Conservation (phyloP, 2,888 invertebrate species). For the Platerodrilus igneus region DNA sequence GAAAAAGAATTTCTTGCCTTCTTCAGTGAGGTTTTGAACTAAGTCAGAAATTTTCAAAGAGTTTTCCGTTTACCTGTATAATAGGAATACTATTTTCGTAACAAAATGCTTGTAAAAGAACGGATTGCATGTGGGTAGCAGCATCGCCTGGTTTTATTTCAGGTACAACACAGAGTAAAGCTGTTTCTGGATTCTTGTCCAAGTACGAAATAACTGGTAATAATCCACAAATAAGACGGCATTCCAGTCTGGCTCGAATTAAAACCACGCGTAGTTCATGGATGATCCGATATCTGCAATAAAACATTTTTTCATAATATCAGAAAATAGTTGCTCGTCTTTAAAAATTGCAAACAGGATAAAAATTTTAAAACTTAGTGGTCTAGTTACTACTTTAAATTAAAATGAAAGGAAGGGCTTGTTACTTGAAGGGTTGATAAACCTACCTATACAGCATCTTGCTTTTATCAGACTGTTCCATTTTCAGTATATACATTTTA, state of each 20-base stretch:
- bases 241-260: slow-evolving; percentile 53
- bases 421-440: no score
- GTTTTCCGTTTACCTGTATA: slow-evolving; percentile 62
- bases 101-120: slow-evolving; percentile 72
- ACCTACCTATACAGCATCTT: no score
- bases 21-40: no score
- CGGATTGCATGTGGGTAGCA: slow-evolving; percentile 74
- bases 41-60: no score
- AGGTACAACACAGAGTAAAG: slow-evolving; percentile 65
- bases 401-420: no score
- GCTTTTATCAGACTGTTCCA: no score
- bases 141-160: slow-evolving; percentile 66
- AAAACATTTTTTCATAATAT: slow-evolving; percentile 22
- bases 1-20: no score
- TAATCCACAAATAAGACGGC: slow-evolving; percentile 60
- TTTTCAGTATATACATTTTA: no score
- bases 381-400: no score
- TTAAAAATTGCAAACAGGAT: no score
- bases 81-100: slow-evolving; percentile 74
- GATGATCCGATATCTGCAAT: slow-evolving; percentile 50
- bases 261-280: slow-evolving; percentile 54
- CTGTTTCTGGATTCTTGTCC: slow-evolving; percentile 57
- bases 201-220: slow-evolving; percentile 59
- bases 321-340: no score
- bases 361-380: no score